Percentiles rank a stretch among this genome's conserved stretches.
Evolutionary conservation across 1,140 invertebrate genomes (phyloP).

Genomic region (Drosophila varians): DNA sequence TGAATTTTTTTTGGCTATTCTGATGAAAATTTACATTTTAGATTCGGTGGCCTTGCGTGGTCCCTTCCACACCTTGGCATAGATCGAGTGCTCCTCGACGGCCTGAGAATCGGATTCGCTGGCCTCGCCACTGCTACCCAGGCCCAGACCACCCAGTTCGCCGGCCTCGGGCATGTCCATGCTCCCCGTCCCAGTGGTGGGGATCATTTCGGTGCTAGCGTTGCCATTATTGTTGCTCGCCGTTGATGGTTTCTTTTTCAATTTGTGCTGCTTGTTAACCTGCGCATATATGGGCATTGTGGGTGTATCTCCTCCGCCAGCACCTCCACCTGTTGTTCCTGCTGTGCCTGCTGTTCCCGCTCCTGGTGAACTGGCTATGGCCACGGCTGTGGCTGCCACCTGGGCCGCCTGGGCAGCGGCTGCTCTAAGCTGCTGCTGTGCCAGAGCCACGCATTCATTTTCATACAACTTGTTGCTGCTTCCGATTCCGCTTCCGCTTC

Average conservation of each 20-base stretch:
- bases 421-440: conserved; percentile 55
- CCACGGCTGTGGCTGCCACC: conserved; percentile 27
- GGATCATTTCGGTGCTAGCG: background rate
- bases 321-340: background rate
- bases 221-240: conserved; percentile 9
- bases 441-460: conserved; percentile 69
- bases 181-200: too few relatives aligned
- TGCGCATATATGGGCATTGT: conserved; percentile 77
- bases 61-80: conserved; percentile 83
- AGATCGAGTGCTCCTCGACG: conserved; percentile 77
- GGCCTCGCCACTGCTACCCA: conserved; percentile 22
- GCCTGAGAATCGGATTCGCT: conserved; percentile 36
- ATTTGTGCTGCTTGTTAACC: conserved; percentile 81
- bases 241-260: conserved; percentile 61
- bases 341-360: background rate
- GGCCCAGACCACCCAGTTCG: conserved; percentile 17
- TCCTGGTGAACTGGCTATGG: conserved; percentile 22
- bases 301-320: conserved; percentile 1
- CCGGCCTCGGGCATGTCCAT: too few relatives aligned
- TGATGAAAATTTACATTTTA: conserved; percentile 74
- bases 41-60: conserved; percentile 82
- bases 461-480: conserved; percentile 62
- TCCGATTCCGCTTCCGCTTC: conserved; percentile 12
- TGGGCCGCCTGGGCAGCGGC: conserved; percentile 35
- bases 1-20: background rate